Conservation (phyloP, 2,888 invertebrate species). For the Ophion costatus region DNA sequence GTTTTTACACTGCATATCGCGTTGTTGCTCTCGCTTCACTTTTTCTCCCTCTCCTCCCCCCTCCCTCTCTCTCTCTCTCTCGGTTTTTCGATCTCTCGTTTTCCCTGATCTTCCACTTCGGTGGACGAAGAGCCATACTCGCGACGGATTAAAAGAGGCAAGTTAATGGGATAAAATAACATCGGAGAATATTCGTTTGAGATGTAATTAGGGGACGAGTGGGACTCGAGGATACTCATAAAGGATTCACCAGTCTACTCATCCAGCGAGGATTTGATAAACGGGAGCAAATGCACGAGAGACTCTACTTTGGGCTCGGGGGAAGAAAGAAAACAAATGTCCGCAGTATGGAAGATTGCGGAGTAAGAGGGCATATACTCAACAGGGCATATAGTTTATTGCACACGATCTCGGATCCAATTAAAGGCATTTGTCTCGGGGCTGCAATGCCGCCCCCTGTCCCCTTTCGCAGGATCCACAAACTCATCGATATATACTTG, state of each 20-base stretch:
- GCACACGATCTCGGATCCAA: conserved; percentile 50
- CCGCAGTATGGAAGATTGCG: not conserved
- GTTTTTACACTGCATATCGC: conserved; percentile 28
- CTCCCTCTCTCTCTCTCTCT: conserved; percentile 12
- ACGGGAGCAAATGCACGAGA: conserved; percentile 1
- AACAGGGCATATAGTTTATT: conserved; percentile 47
- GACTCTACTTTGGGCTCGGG: not conserved
- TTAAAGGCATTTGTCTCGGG: conserved; percentile 26
- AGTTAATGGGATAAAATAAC: conserved; percentile 14
- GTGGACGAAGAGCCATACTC: not conserved
- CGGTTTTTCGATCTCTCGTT: not conserved
- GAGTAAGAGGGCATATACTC: not conserved
- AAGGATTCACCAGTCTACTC: conserved; percentile 44
- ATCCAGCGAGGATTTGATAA: conserved; percentile 31
- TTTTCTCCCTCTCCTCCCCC: too few species aligned
- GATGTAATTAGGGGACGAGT: conserved; percentile 63
- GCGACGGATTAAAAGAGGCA: not conserved
- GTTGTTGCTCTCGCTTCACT: too few species aligned
- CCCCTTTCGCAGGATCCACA: not conserved
- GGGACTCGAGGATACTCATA: conserved; percentile 37
- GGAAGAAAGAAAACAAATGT: not conserved
- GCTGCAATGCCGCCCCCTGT: too few species aligned
- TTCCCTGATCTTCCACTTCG: not conserved
- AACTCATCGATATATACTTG: conserved; percentile 12
- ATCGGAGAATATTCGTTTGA: conserved; percentile 37